Evolutionary conservation across 1,140 invertebrate genomes (phyloP).

Genomic region (Euglossa dilemma): DNA sequence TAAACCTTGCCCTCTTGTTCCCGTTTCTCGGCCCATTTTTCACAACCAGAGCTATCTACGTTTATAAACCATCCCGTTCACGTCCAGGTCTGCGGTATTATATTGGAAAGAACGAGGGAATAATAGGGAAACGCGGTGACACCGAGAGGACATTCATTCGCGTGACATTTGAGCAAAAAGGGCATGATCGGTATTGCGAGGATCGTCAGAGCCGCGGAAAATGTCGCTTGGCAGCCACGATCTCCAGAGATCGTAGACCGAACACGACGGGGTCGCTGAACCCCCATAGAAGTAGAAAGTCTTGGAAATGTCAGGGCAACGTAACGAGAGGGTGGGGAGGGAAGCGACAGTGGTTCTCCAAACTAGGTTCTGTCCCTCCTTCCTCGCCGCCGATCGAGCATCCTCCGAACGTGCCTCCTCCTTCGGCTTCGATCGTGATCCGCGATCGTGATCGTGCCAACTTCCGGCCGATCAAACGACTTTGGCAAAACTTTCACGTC

Average conservation of each 20-base stretch:
- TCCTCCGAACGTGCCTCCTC: background rate
- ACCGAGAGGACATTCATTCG: background rate
- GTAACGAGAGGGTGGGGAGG: slow-evolving; percentile 60
- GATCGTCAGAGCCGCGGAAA: slow-evolving; percentile 45
- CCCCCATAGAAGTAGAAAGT: slow-evolving; percentile 79
- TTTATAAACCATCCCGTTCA: too few species aligned
- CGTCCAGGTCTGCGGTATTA: background rate
- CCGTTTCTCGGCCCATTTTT: background rate
- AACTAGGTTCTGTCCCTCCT: slow-evolving; percentile 69
- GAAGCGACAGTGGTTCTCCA: slow-evolving; percentile 77
- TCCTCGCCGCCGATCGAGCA: background rate
- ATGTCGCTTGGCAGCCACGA: slow-evolving; percentile 60
- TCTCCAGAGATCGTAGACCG: slow-evolving; percentile 54
- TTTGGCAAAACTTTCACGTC: slow-evolving; percentile 10
- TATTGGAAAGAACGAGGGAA: background rate
- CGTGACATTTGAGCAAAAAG: slow-evolving; percentile 46
- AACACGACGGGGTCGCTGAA: slow-evolving; percentile 65
- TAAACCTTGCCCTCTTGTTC: too few species aligned
- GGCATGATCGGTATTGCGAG: slow-evolving; percentile 19
- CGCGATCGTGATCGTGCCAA: slow-evolving; percentile 19
- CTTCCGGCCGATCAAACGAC: slow-evolving; percentile 20
- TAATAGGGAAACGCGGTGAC: background rate
- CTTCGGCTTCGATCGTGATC: slow-evolving; percentile 17
- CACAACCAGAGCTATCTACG: too few species aligned
- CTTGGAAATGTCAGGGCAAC: slow-evolving; percentile 80